Evolutionary conservation across 2,113 vertebrate species (phyloP).

Genomic region (Salvelinus fontinalis): DNA sequence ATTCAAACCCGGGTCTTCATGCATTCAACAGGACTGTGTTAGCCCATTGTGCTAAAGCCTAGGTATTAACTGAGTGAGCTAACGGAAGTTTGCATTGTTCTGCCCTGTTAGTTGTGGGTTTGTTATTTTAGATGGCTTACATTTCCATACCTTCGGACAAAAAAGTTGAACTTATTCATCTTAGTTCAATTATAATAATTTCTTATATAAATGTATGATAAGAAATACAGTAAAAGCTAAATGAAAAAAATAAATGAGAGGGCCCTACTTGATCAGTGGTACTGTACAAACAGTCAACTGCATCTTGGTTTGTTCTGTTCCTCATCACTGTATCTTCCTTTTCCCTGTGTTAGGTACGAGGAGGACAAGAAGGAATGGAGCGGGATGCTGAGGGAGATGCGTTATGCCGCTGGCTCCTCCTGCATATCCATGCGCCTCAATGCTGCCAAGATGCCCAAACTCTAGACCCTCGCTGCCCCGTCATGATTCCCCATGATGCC

Average conservation of each 20-base stretch:
- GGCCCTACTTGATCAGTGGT: not conserved
- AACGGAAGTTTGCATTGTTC: not conserved
- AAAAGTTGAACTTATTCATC: no score
- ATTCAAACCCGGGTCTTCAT: no score
- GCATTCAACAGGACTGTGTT: no score
- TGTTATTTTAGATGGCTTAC: not conserved
- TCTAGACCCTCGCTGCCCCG: conserved; percentile 69
- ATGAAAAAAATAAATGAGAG: no score
- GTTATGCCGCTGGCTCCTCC: conserved; percentile 92
- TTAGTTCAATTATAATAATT: no score
- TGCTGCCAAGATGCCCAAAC: conserved; percentile 90
- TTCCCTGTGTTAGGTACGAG: conserved; percentile 82
- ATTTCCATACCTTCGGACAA: not conserved
- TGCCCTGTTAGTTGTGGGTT: not conserved
- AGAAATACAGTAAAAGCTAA: no score
- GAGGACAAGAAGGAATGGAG: conserved; percentile 95
- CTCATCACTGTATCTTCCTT: not conserved
- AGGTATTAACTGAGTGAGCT: no score
- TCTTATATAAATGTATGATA: no score
- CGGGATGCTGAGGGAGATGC: conserved; percentile 96
- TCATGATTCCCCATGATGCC: not conserved
- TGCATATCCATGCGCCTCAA: conserved; percentile 90
- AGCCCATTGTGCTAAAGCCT: no score
- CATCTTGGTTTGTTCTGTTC: not conserved
- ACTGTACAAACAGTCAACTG: not conserved